These are phyloP conservation scores for Belonocnema kinseyi DNA, from an alignment of 1,140 invertebrate genomes.

Conservation along the genomic window DNA sequence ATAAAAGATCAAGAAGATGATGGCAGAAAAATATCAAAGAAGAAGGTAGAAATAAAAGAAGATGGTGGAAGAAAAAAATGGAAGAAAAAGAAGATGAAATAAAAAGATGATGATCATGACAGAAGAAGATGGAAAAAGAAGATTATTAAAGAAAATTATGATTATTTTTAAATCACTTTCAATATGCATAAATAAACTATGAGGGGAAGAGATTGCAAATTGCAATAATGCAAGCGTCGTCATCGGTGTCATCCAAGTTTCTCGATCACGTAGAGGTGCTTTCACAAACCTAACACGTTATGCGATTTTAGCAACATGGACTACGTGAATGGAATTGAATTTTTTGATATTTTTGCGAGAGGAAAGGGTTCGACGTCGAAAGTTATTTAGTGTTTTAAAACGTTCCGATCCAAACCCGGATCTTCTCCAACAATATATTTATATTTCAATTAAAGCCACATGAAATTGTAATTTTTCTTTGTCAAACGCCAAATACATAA, in stretches of 20 bases:
- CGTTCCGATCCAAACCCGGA: background rate
- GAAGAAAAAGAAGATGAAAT: too few species aligned
- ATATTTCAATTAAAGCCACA: too few species aligned
- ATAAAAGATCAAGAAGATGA: too few species aligned
- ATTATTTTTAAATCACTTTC: background rate
- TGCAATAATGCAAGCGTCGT: conserved; percentile 49
- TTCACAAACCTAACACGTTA: conserved; percentile 68
- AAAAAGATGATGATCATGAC: too few species aligned
- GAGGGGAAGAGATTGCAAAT: conserved; percentile 19
- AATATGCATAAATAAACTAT: background rate
- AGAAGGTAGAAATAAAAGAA: too few species aligned
- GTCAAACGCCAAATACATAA: too few species aligned
- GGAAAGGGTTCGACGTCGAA: conserved; percentile 37
- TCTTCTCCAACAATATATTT: too few species aligned
- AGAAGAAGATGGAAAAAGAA: too few species aligned
- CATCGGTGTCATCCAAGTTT: conserved; percentile 37
- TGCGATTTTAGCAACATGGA: conserved; percentile 60
- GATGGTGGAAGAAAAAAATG: too few species aligned
- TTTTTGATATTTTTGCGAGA: conserved; percentile 48
- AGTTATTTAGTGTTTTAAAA: background rate
- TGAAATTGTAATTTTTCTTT: too few species aligned
- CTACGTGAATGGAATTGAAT: conserved; percentile 64
- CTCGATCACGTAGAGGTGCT: conserved; percentile 67
- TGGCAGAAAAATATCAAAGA: too few species aligned
- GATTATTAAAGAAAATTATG: too few species aligned